Base-by-base conservation (phyloP, 1,140 invertebrate species). In the Heliothis virescens region DNA sequence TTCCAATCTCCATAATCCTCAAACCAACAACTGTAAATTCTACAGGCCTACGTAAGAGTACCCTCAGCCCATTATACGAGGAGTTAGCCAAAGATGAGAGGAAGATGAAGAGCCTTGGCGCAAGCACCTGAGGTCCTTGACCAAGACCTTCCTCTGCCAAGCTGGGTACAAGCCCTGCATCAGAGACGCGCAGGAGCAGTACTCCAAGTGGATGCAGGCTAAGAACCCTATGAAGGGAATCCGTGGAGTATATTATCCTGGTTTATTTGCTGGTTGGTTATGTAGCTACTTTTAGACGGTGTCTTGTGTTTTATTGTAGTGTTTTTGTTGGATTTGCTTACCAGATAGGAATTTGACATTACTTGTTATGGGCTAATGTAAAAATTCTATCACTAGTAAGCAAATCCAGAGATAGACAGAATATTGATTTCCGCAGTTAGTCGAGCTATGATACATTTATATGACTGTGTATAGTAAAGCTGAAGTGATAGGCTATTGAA, bases 81-180 rank as follows among this genome's bases (percentile, higher is more conserved):
- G 96, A 97, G 86, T 89, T 97, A 2, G 95, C 94, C 3, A 91
- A 95, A 48, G 93, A 95, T 29, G 88, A 93, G n/a, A 88, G 91
- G 90, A 95, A 18, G 90, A 94, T 15, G 96, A 97, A 83, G 95
- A 95, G 7, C 95, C 93, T 10, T 96, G 96, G 94, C 96, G 95
- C 85, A 95, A 95, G 48, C 96, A 97, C 82, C 89, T 97, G 18
- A 93, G 96, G 12, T 95, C 95, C 15, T 91, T 96, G 52, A 95
- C 95, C 0, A 97, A 96, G 85, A 95, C 95, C 1, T 97, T 97
- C 90, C 92, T 98, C 1, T 97, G 97, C 83, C 95, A 95, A 53
- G 96, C 96, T 60, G 97, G 97, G 1, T 97, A 97, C 88, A 95
- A 95, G 65, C 96, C 97, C 0, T 97, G 97, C 82, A 95, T 98